Percentiles rank a stretch among this genome's conserved stretches.
Conservation (phyloP, 2,113 vertebrate genomes). For the Macquaria ambigua region DNA sequence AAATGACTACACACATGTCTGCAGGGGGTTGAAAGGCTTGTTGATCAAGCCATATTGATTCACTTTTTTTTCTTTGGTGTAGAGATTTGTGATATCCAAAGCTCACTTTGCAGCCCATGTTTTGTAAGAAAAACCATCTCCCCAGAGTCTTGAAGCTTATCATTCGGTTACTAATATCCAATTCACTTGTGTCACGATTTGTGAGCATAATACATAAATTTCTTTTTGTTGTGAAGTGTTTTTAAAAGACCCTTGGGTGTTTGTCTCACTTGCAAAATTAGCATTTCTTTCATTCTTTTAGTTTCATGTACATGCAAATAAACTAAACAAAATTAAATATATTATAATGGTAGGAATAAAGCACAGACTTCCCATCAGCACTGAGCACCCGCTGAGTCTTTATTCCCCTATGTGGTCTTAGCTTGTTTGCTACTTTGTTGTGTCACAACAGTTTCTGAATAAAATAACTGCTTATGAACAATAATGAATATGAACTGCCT, state of each 20-base stretch:
- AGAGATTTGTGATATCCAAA: constrained; percentile 23
- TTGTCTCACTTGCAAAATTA: constrained; percentile 46
- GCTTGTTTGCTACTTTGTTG: constrained; percentile 49
- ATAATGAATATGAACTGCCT: constrained; percentile 27
- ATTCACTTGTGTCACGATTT: constrained; percentile 50
- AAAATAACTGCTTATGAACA: constrained; percentile 20
- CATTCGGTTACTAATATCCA: constrained; percentile 29
- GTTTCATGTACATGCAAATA: constrained; percentile 46
- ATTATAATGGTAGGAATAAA: constrained; percentile 40
- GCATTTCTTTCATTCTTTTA: constrained; percentile 50
- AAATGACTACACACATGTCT: constrained; percentile 19
- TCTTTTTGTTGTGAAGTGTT: constrained; percentile 49
- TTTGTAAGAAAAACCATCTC: constrained; percentile 16
- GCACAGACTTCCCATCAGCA: constrained; percentile 28
- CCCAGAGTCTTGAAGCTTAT: background rate
- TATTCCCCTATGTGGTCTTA: constrained; percentile 42
- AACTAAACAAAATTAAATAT: constrained; percentile 44
- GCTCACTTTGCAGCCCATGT: constrained; percentile 16
- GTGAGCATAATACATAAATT: constrained; percentile 37
- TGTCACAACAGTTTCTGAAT: constrained; percentile 29
- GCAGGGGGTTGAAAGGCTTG: constrained; percentile 38
- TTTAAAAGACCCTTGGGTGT: constrained; percentile 48
- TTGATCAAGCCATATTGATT: constrained; percentile 60
- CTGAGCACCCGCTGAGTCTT: constrained; percentile 43
- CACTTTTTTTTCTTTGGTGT: constrained; percentile 12